Base-by-base conservation (phyloP, 2,113 vertebrate genomes). In the Panthera leo region DNA sequence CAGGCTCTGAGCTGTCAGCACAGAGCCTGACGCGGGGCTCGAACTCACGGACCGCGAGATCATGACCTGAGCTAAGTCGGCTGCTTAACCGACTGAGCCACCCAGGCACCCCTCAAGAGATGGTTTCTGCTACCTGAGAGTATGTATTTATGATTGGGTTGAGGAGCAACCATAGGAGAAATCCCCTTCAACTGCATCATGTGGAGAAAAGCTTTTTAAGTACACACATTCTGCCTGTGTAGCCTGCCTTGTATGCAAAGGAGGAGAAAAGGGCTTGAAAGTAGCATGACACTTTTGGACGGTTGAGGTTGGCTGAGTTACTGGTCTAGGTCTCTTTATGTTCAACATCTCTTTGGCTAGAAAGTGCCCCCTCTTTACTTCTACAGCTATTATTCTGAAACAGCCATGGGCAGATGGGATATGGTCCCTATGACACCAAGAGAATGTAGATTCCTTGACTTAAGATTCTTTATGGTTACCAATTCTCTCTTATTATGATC, bases 211-310 rank as follows among this genome's bases (percentile, higher is more conserved):
- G 2, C 3, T 83, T 7, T 31, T 61, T 5, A 85, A 53, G 4
- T 16, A 36, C 25, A n/a, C 9, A n/a, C 5, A 6, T 83, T 10
- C 0, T 21, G 12, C 15, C 5, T 48, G 0, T 27, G 3, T 8
- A 23, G 5, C 42, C 12, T 89, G 12, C 5, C 29, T 95, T n/a
- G 19, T n/a, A 4, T 61, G 19, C 0, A 27, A 16, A 88, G 25
- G 23, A 76, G 16, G 58, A n/a, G 34, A 53, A 86, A 67, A 63
- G 12, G 14, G 7, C 58, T 68, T 87, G 7, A 7, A 79, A 42
- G 25, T 13, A 71, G 12, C 34, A 51, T 0, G 0, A 21, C 3
- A 27, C 19, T 34, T 4, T 18, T 27, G 13, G 9, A 85, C 14
- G 58, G 2, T 15, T 36, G 9, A 11, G 6, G 4, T 12, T 84